Percentiles rank a stretch among this genome's conserved stretches.
phyloP scores from a whole-genome alignment of 2,888 invertebrate genomes.

The Lasioglossum calceatum region DNA sequence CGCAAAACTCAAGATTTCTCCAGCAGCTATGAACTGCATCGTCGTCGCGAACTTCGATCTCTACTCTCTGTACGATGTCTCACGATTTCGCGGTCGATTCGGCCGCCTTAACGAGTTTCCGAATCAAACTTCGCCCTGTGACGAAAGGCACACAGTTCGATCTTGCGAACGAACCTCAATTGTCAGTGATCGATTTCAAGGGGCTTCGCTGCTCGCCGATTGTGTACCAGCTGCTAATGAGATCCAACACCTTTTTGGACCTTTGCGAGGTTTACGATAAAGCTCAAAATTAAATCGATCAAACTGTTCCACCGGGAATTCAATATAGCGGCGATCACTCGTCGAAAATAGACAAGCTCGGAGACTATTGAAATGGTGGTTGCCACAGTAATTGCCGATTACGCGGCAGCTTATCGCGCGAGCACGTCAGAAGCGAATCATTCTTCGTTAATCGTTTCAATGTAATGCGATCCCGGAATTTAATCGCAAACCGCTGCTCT shows the following conservation, averaged over 20 bases:
- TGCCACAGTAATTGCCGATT: conserved; percentile 41
- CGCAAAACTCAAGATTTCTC: neutral
- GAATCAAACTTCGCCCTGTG: neutral
- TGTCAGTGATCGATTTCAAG: neutral
- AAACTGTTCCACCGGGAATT: neutral
- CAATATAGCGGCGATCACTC: too few relatives aligned
- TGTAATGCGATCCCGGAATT: conserved; percentile 23
- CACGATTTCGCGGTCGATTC: conserved; percentile 5
- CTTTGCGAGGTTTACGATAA: neutral
- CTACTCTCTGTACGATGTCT: neutral
- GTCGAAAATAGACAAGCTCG: neutral
- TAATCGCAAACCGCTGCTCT: conserved; percentile 28
- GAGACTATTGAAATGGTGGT: neutral
- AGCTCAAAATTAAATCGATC: neutral
- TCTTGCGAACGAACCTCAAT: neutral
- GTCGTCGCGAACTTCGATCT: neutral
- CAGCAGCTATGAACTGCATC: neutral
- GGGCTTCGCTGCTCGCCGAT: neutral
- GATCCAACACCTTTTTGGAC: neutral
- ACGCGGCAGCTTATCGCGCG: neutral
- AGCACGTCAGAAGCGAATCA: conserved; percentile 34
- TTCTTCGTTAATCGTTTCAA: conserved; percentile 39
- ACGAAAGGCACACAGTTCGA: neutral
- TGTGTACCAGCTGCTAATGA: neutral
- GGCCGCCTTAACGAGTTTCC: neutral